Percentiles rank a stretch among this genome's conserved stretches.
Evolutionary conservation across 2,113 vertebrate genomes (phyloP).

Genomic region (Hippocampus zosterae): DNA sequence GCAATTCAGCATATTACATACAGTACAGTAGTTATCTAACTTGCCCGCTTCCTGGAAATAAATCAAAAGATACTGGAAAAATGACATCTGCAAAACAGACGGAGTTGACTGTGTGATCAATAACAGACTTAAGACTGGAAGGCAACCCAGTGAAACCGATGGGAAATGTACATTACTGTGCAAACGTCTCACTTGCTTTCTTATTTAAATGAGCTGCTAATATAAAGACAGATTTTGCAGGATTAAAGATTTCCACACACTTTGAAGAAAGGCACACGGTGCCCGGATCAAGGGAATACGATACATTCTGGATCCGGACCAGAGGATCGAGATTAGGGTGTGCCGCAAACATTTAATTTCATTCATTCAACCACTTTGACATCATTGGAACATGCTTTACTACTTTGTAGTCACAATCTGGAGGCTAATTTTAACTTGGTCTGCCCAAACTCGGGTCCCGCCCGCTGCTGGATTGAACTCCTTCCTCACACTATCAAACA

Average conservation of each 20-base stretch:
- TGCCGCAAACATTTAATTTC: too few species aligned
- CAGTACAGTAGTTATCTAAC: neutral
- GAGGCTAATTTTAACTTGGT: too few species aligned
- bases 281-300: too few species aligned
- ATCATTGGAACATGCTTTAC: too few species aligned
- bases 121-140: slow-evolving; percentile 18
- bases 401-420: too few species aligned
- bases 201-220: neutral
- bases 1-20: neutral
- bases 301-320: too few species aligned
- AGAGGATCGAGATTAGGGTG: too few species aligned
- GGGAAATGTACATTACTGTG: slow-evolving; percentile 7
- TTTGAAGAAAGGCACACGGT: too few species aligned
- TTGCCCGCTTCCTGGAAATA: neutral
- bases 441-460: too few species aligned
- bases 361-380: too few species aligned
- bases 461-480: too few species aligned
- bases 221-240: neutral
- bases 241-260: neutral
- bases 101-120: neutral
- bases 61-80: neutral
- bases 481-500: too few species aligned
- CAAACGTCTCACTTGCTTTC: neutral
- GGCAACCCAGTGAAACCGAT: slow-evolving; percentile 22
- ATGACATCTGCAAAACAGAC: neutral